Base-by-base conservation (phyloP, 2,888 invertebrate species). In the Pyrochroa serraticornis region DNA sequence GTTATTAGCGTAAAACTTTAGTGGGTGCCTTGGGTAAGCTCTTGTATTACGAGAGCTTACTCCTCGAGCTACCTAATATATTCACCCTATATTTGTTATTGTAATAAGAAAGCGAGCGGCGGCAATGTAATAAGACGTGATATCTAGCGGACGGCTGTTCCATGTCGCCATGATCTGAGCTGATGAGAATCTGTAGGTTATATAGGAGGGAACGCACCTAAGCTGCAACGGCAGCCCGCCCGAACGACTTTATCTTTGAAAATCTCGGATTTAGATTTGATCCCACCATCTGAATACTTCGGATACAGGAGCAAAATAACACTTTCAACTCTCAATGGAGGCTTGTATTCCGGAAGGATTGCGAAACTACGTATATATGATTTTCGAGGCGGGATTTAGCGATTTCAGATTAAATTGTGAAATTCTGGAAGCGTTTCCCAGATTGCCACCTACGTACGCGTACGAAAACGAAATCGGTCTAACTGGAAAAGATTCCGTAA, bases 221-320 rank as follows among this genome's bases (percentile, higher is more conserved):
- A 63, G 63, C 58, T 59, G 48, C 53, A 58, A 46, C 56, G 56
- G 58, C 62, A 65, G 58, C 62, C 52, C 59, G 60, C 62, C 53
- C 50, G 58, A 63, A 58, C 61, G 63, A 53, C 63, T 66, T 63
- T 63, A 66, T 66, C 64, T 63, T 63, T 60, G 39, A 55, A 58
- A 58, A 66, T 64, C 64, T 62, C 60, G 62, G 63, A 63, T 66
- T 65, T 65, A 58, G 59, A 64, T 63, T 58, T 66, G 57, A 66
- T 66, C 64, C 64, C 48, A 33, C 62, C 58, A 62, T 64, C 59
- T 61, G 63, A 63, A 65, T 63, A 62, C 60, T 62, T 65, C 41
- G 56, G 57, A 50, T 50, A 44, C 46, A 56, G 35, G 32, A 53
- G 54, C 60, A 58, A 60, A 63, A 60, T 64, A 64, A 63, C 64